Evolutionary conservation across 2,888 invertebrate species (phyloP).

Genomic region (Tiliacea aurago): DNA sequence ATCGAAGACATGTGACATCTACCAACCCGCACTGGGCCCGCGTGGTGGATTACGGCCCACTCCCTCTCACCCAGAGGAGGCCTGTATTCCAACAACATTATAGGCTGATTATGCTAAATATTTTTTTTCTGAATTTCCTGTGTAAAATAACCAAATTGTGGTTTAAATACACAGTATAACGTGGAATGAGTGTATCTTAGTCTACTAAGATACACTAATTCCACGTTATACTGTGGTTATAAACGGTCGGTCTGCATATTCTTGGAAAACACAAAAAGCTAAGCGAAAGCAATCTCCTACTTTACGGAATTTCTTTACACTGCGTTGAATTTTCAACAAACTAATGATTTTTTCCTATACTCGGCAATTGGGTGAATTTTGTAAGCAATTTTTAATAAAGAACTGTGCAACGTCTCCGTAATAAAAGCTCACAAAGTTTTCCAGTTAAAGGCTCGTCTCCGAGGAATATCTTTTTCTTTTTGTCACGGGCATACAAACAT

Average conservation of each 20-base stretch:
- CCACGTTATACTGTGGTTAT: background rate
- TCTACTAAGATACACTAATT: background rate
- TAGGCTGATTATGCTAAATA: too few relatives aligned
- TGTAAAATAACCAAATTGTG: background rate
- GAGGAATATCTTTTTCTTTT: conserved; percentile 48
- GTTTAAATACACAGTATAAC: too few relatives aligned
- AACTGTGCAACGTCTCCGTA: conserved; percentile 37
- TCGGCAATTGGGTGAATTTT: conserved; percentile 19
- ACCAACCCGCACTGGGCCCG: too few relatives aligned
- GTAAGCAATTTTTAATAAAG: conserved; percentile 45
- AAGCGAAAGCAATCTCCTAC: conserved; percentile 13
- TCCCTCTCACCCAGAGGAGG: too few relatives aligned
- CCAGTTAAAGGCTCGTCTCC: conserved; percentile 38
- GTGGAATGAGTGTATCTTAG: too few relatives aligned
- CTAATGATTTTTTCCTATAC: conserved; percentile 11
- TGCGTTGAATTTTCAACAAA: conserved; percentile 20
- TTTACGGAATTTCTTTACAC: conserved; percentile 3
- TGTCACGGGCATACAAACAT: conserved; percentile 62
- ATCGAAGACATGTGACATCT: too few relatives aligned
- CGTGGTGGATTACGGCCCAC: too few relatives aligned
- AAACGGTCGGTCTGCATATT: conserved; percentile 15
- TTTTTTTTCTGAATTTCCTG: background rate
- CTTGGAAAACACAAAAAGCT: conserved; percentile 6
- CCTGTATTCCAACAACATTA: too few relatives aligned
- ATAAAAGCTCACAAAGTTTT: conserved; percentile 54